phyloP scores from a whole-genome alignment of 2,113 vertebrate genomes.

The Chaetops frenatus region DNA sequence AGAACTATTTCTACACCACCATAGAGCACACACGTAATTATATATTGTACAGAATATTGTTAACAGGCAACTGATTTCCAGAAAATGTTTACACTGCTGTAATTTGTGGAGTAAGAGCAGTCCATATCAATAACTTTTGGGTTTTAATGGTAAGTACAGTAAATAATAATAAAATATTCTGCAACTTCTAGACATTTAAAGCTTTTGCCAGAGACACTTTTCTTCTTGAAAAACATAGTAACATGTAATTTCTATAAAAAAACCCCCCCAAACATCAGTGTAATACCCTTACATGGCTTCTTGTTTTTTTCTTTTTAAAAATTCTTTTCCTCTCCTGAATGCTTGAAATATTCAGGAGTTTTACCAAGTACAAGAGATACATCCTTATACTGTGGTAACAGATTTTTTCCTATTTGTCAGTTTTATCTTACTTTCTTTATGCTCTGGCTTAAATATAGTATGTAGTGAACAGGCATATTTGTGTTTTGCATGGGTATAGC shows the following conservation, averaged over 20 bases:
- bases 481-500: neutral
- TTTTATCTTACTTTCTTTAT: neutral
- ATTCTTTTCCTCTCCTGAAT: neutral
- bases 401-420: neutral
- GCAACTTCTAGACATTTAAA: neutral
- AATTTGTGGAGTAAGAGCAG: neutral
- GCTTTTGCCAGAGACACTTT: neutral
- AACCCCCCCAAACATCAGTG: neutral
- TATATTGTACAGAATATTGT: neutral
- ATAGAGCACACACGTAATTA: neutral
- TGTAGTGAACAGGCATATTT: neutral
- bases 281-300: neutral
- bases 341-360: neutral
- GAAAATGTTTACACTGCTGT: neutral
- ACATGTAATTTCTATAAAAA: slow-evolving; percentile 22
- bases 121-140: neutral
- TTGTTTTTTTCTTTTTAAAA: neutral
- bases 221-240: neutral
- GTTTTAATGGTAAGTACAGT: neutral
- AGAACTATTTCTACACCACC: neutral
- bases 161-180: neutral
- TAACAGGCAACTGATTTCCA: neutral
- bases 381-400: neutral
- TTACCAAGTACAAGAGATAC: neutral
- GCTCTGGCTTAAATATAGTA: neutral